Conservation (phyloP, 2,113 vertebrate genomes). For the Amazona guildingii region DNA sequence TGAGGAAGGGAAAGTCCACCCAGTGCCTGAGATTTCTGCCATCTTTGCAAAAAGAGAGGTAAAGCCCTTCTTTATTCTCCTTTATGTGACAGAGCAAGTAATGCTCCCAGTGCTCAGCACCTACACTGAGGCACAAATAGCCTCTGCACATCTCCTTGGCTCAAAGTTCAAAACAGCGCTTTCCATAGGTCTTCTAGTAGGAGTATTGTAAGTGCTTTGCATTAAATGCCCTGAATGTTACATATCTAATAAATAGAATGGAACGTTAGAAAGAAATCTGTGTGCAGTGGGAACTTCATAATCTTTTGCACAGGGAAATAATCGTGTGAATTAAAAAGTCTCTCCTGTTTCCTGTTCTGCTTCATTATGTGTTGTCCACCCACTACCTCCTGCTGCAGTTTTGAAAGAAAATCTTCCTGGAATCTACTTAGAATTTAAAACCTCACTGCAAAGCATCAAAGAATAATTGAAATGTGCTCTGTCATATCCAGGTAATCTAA, state of each 20-base stretch:
- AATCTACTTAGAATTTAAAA: conserved; percentile 45
- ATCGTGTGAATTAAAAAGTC: conserved; percentile 25
- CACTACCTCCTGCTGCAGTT: neutral
- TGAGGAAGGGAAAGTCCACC: neutral
- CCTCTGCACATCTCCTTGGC: neutral
- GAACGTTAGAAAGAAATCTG: neutral
- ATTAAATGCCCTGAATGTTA: neutral
- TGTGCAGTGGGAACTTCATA: neutral
- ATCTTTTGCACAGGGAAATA: conserved; percentile 13
- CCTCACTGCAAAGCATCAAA: conserved; percentile 13
- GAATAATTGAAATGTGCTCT: neutral
- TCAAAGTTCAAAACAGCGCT: neutral
- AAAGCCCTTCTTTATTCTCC: neutral
- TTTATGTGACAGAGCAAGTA: neutral
- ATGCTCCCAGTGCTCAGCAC: neutral
- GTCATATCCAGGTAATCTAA: conserved; percentile 38
- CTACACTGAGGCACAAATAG: neutral
- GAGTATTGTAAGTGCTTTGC: neutral
- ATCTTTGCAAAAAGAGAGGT: neutral
- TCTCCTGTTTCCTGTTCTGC: conserved; percentile 30
- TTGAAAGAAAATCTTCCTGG: conserved; percentile 2
- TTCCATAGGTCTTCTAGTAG: neutral
- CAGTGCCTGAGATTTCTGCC: neutral
- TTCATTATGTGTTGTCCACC: conserved; percentile 3
- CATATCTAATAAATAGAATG: neutral